Evolutionary conservation across 2,888 invertebrate genomes (phyloP).

Genomic region (Noctua fimbriata): DNA sequence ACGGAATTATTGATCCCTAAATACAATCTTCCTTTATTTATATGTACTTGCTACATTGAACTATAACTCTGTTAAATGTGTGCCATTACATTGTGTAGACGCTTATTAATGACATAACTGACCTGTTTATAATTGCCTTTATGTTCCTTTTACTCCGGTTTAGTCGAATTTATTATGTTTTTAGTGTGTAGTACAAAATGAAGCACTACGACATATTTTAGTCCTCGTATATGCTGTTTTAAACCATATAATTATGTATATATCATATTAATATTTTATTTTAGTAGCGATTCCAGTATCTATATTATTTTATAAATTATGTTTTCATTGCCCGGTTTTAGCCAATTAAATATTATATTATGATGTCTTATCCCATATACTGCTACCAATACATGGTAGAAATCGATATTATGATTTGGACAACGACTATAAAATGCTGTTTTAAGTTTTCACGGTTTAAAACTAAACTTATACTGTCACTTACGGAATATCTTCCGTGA

Average conservation of each 20-base stretch:
- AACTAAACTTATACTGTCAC: no score
- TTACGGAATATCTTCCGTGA: no score
- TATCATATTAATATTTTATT: constrained; percentile 5
- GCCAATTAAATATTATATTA: neutral
- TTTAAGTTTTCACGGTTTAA: no score
- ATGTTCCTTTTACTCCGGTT: constrained; percentile 25
- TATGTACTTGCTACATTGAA: constrained; percentile 19
- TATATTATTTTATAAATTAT: constrained; percentile 15
- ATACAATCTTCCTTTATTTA: constrained; percentile 6
- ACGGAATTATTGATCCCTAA: neutral
- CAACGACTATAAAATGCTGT: constrained; percentile 44
- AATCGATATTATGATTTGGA: constrained; percentile 48
- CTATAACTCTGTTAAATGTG: constrained; percentile 42
- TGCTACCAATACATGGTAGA: constrained; percentile 21
- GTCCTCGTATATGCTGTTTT: constrained; percentile 12
- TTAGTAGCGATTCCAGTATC: constrained; percentile 14
- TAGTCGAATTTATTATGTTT: constrained; percentile 23
- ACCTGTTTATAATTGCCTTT: constrained; percentile 15
- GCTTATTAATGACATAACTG: constrained; percentile 38
- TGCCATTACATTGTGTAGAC: constrained; percentile 55
- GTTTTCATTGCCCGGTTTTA: constrained; percentile 23
- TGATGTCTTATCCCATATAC: neutral
- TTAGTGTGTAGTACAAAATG: constrained; percentile 37
- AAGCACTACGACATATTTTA: constrained; percentile 26
- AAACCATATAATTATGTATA: constrained; percentile 16